Evolutionary conservation across 2,888 invertebrate species (phyloP), one percentile per base, ranked within the genome.

Genomic region (Leptogaster cylindrica): DNA sequence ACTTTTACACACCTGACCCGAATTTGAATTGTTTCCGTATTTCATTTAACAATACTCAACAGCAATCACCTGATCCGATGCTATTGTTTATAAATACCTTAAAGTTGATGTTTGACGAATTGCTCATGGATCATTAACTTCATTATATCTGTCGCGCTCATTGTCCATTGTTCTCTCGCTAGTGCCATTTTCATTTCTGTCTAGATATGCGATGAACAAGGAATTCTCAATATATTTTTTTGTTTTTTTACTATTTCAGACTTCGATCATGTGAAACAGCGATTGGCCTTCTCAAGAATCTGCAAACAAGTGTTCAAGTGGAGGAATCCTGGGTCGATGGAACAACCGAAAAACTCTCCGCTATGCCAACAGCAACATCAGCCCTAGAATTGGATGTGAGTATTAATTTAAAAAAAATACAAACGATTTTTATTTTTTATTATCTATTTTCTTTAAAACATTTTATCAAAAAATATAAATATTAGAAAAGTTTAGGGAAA

Each of bases 321-420:
- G 96, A 97, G 79, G 91, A 92, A 73, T 89, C 89, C 75, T 96
- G 95, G 89, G 87, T 96, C 68, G 93, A 94, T 76, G 93, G 93
- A 72, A 88, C 91, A 14, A 92, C 91, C 77, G 86, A 85, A 71
- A 92, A 92, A 78, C 84, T 94, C 61, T 92, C 93, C 73, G 87
- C 86, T 16, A 84, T 89, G 74, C 88, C 89, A 52, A 89, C 91
- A 8, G 84, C 87, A 70, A 81, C 81, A 70, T 81, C 82, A 71
- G 81, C 79, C 75, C 78, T 77, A 72, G 81, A 82, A 75, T 73
- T 81, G 73, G 81, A 81, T 74, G 81, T 81, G 75, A 81, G 81
- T 81, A 77, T 66, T 28, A 14, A 3, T 14, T 1, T 44, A 3
- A 6, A n/a, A 3, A 4, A 25, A 12, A 8, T 27, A 23, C 48